Conservation (phyloP, 1,140 invertebrate genomes). For the Drosophila persimilis region DNA sequence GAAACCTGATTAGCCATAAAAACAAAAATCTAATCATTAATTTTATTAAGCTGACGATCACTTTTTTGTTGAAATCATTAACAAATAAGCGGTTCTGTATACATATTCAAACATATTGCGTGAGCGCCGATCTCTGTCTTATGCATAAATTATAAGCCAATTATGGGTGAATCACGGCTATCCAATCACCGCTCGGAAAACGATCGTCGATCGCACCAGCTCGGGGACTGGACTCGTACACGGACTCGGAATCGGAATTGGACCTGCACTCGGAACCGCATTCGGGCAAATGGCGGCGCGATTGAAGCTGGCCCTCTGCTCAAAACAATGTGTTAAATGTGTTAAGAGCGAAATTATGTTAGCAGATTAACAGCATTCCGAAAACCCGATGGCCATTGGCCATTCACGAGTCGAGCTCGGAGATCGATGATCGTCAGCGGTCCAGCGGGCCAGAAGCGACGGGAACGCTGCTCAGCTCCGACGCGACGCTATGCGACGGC, state of each 20-base stretch:
- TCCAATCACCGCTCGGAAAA: slow-evolving; percentile 34
- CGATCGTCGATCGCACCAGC: too few relatives aligned
- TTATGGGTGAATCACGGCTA: slow-evolving; percentile 76
- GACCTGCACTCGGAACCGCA: slow-evolving; percentile 25
- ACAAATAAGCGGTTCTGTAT: slow-evolving; percentile 76
- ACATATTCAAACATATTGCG: slow-evolving; percentile 48
- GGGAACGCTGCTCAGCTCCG: slow-evolving; percentile 11
- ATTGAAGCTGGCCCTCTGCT: slow-evolving; percentile 64
- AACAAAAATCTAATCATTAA: slow-evolving; percentile 72
- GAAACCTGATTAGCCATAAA: slow-evolving; percentile 73
- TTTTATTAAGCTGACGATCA: slow-evolving; percentile 79
- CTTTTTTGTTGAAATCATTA: slow-evolving; percentile 81
- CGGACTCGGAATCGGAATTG: slow-evolving; percentile 1
- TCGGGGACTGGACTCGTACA: slow-evolving; percentile 32
- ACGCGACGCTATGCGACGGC: slow-evolving; percentile 34
- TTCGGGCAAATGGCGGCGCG: slow-evolving; percentile 47
- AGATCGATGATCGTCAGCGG: slow-evolving; percentile 14
- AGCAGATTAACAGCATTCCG: slow-evolving; percentile 79
- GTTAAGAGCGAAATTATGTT: slow-evolving; percentile 82
- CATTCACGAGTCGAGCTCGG: slow-evolving; percentile 31
- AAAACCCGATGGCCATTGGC: slow-evolving; percentile 58
- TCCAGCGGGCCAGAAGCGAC: slow-evolving; percentile 26
- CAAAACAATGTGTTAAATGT: slow-evolving; percentile 81
- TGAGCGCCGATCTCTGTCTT: slow-evolving; percentile 43
- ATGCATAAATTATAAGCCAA: slow-evolving; percentile 80